Base-by-base conservation (phyloP, 2,888 invertebrate species). In the Brachypterus glaber region DNA sequence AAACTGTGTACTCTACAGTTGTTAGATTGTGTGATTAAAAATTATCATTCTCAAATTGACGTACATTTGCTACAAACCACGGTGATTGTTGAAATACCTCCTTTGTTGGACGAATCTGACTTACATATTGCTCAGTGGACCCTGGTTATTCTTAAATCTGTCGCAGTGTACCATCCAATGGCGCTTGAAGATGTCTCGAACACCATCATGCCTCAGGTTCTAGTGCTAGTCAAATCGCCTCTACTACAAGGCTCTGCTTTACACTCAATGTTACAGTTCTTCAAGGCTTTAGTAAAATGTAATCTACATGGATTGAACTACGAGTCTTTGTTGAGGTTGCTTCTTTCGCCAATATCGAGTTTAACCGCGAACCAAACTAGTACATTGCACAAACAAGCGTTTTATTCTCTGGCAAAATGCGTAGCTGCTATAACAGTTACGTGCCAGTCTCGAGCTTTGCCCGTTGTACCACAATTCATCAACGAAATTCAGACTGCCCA, bases 51-150 rank as follows among this genome's bases (percentile, higher is more conserved):
- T 40, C 63, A 60, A 42, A 65, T 74, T 37, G 67, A 74, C 38
- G 76, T 83, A 14, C 79, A 82, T 51, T 71, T 92, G 47, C 67
- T 93, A 35, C 69, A 70, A 45, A 60, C 79, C 71, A 27, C 27
- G 4, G 84, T 92, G 32, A 79, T 93, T 55, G 73, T 79, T 38
- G 96, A 97, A 67, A 74, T 96, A 54, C 91, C 93, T 7, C 82
- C 90, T 8, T 70, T 98, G 35, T 76, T 98, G 47, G 87, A 82
- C 55, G 98, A 98, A 67, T 77, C 86, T 29, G 98, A 98, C 70
- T 72, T 99, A 45, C 95, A 97, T 66, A 92, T 98, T 51, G 92
- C 96, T 32, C 96, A 96, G 69, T 76, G 88, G 54, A 88, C 90
- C 15, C 71, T 93, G 42, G 77, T 81, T 37, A 70, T 92, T 35